Percentiles rank a stretch among this genome's conserved stretches.
Conservation (phyloP, 2,888 invertebrate species). For the Aphidius colemani region DNA sequence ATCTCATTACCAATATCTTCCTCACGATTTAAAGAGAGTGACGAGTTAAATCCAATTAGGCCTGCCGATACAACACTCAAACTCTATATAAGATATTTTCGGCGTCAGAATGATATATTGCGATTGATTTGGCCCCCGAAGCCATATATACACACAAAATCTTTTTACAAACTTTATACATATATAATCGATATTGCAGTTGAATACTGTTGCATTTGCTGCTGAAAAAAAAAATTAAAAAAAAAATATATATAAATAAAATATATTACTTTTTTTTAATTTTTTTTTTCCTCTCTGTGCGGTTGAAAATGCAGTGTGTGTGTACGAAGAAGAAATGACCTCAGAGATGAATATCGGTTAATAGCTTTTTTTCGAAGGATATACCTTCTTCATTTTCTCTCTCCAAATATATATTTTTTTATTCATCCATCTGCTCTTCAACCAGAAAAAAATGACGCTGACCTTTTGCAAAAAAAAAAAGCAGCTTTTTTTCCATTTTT, state of each 20-base stretch:
- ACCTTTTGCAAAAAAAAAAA: too few species aligned
- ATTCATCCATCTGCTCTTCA: too few species aligned
- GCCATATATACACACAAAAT: conserved; percentile 22
- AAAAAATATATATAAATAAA: not conserved
- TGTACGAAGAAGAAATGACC: conserved; percentile 8
- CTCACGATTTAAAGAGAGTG: not conserved
- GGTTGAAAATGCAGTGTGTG: not conserved
- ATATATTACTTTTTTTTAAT: not conserved
- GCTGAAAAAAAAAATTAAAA: not conserved
- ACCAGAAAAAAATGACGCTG: too few species aligned
- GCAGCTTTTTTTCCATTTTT: too few species aligned
- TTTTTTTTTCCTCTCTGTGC: not conserved
- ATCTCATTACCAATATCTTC: conserved; percentile 1
- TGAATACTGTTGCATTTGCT: not conserved
- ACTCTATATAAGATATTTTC: not conserved
- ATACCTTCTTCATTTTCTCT: conserved; percentile 9
- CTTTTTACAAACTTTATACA: conserved; percentile 6
- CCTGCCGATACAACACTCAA: conserved; percentile 2
- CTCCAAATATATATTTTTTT: conserved; percentile 5
- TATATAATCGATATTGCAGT: too few species aligned
- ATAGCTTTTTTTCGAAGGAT: conserved; percentile 27
- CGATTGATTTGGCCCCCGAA: conserved; percentile 1
- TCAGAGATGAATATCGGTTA: conserved; percentile 27
- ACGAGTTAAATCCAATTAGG: conserved; percentile 5
- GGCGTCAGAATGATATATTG: conserved; percentile 4